phyloP scores from a whole-genome alignment of 1,140 invertebrate genomes.

The Conopomorpha cramerella region DNA sequence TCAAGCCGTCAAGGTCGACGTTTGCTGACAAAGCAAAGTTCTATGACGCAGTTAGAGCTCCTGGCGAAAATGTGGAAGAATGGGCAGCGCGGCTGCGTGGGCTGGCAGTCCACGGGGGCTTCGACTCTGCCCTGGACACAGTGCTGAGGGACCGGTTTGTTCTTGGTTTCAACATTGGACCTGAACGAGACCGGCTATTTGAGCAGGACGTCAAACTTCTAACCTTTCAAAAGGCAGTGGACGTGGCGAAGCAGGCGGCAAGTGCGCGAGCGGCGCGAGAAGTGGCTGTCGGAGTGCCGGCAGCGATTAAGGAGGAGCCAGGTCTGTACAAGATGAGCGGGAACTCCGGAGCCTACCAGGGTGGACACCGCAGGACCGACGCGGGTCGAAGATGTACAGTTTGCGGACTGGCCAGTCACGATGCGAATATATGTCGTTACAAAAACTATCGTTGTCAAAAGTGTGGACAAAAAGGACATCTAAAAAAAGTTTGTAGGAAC shows the following conservation, averaged over 20 bases:
- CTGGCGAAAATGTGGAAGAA: constrained; percentile 6
- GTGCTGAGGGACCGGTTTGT: constrained; percentile 22
- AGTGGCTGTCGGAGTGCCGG: background rate
- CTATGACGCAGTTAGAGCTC: background rate
- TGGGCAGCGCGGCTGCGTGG: constrained; percentile 15
- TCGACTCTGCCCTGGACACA: constrained; percentile 15
- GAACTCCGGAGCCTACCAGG: background rate
- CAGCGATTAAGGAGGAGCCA: constrained; percentile 3
- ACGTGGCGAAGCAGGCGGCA: constrained; percentile 14
- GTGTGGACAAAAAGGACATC: constrained; percentile 10
- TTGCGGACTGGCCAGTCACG: constrained; percentile 10
- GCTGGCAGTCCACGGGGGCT: constrained; percentile 16
- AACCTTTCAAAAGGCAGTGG: constrained; percentile 13
- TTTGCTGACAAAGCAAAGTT: constrained; percentile 2
- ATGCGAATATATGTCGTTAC: constrained; percentile 5
- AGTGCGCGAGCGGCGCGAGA: constrained; percentile 8
- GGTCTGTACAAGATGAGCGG: background rate
- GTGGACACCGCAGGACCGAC: background rate
- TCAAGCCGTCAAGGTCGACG: background rate
- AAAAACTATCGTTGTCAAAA: constrained; percentile 8
- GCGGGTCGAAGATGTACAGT: constrained; percentile 8
- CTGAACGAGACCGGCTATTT: constrained; percentile 12
- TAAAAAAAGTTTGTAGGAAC: constrained; percentile 11
- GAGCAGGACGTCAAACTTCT: constrained; percentile 10
- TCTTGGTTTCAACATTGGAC: constrained; percentile 15